phyloP scores from a whole-genome alignment of 2,888 invertebrate genomes.

The Synergus laeviventris region DNA sequence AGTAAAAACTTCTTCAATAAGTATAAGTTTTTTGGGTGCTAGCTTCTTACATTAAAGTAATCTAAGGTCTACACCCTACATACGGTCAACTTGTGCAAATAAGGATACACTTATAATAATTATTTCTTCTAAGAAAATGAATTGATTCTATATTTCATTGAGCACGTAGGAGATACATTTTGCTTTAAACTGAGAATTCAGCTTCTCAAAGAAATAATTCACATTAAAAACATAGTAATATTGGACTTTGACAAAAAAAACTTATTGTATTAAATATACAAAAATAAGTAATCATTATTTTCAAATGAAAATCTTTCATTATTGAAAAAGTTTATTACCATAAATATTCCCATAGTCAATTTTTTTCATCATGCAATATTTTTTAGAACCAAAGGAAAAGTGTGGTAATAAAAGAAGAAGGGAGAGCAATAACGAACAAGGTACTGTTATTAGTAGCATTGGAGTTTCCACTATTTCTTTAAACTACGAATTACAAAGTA shows the following conservation, averaged over 20 bases:
- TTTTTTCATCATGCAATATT: neutral
- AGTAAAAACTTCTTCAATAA: neutral
- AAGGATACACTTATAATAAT: neutral
- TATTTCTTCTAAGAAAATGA: neutral
- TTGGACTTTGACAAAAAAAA: neutral
- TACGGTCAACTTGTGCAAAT: neutral
- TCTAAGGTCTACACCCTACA: neutral
- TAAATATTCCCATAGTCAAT: neutral
- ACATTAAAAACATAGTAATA: neutral
- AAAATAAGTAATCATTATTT: neutral
- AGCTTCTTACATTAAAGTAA: neutral
- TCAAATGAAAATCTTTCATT: neutral
- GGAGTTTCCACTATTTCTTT: neutral
- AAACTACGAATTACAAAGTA: neutral
- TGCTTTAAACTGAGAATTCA: neutral
- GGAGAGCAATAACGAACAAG: neutral
- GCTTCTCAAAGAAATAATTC: neutral
- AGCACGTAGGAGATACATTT: neutral
- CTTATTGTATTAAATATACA: neutral
- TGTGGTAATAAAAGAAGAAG: neutral
- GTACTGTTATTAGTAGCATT: neutral
- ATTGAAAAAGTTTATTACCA: conserved; percentile 2
- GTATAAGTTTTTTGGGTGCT: neutral
- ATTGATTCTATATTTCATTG: neutral
- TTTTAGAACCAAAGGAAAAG: neutral